Percentiles rank a stretch among this genome's conserved stretches.
Evolutionary conservation across 2,888 invertebrate species (phyloP).

Genomic region (Gastracanthus pulcherrimus): DNA sequence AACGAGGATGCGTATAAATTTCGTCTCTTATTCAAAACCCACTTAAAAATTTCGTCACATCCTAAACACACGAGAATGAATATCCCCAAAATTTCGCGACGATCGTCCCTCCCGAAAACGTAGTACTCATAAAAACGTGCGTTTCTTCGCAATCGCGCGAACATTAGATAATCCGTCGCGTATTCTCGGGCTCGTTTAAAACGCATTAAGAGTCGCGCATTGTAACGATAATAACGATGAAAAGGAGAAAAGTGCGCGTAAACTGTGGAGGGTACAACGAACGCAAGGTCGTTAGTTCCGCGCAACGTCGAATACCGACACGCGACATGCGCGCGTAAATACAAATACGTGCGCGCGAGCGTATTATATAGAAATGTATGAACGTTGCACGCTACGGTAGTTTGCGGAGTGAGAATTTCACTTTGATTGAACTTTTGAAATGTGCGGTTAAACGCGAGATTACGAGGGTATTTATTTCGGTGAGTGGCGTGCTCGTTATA

Average conservation of each 20-base stretch:
- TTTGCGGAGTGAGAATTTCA: neutral
- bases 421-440: neutral
- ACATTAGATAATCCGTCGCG: neutral
- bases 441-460: no score
- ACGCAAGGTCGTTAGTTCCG: constrained; percentile 34
- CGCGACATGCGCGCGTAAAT: neutral
- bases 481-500: no score
- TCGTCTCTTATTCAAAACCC: no score
- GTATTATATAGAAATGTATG: no score
- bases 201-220: constrained; percentile 11
- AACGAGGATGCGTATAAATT: no score
- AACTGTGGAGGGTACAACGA: neutral
- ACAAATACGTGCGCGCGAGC: neutral
- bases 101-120: neutral
- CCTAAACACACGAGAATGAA: no score
- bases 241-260: no score
- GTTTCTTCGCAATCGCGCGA: neutral
- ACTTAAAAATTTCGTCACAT: no score
- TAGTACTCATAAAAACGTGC: neutral
- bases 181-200: constrained; percentile 21
- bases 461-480: no score
- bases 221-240: neutral
- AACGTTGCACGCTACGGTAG: neutral
- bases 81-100: neutral
- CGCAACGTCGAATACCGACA: neutral